A percentile compares a stretch with the other conserved stretches of the same genome.
These are phyloP conservation scores for Barnardius zonarius DNA, from an alignment of 2,113 vertebrate genomes.

Conservation along the genomic window DNA sequence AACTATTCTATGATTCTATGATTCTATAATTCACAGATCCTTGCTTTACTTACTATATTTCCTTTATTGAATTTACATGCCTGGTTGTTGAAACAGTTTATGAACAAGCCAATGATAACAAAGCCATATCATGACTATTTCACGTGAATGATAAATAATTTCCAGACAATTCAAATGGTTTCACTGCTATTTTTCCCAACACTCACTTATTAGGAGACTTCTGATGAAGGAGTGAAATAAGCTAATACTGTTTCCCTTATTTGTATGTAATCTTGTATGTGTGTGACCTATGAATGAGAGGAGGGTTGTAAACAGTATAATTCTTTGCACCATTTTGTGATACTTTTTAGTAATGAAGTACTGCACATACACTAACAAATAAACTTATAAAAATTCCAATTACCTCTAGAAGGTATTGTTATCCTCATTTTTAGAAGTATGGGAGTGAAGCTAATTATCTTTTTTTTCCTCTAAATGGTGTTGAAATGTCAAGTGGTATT, in stretches of 20 bases:
- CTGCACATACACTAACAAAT: background rate
- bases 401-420: background rate
- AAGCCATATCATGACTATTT: background rate
- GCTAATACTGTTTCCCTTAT: background rate
- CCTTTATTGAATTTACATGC: background rate
- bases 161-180: background rate
- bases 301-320: background rate
- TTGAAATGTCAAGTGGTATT: background rate
- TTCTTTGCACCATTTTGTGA: background rate
- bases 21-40: background rate
- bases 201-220: background rate
- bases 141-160: background rate
- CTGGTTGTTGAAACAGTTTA: background rate
- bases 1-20: too few relatives aligned
- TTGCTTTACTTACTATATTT: conserved; percentile 34
- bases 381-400: background rate
- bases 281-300: background rate
- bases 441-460: background rate
- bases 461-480: background rate
- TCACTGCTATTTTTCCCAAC: background rate
- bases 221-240: background rate
- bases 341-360: background rate
- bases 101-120: background rate
- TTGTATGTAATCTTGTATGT: background rate
- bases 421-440: background rate